Base-by-base conservation (phyloP, 1,140 invertebrate species). In the Maniola jurtina region DNA sequence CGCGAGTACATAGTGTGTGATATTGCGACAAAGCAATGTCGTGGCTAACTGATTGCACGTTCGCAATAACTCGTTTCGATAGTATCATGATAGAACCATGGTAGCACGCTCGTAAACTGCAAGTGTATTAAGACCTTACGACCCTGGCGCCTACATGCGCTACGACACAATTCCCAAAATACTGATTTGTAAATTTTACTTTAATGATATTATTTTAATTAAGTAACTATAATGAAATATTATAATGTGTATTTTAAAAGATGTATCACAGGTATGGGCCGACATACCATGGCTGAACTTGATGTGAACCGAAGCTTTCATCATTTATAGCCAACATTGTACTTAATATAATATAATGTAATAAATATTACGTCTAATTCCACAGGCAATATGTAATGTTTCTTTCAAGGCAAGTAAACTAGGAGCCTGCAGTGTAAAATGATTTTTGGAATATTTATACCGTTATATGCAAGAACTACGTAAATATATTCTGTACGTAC, bases 261-360 rank as follows among this genome's bases (percentile, higher is more conserved):
- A 62, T 68, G 64, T 73, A 73, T 70, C 71, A 73, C 71, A 73
- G 71, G 68, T 73, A 70, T 73, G 71, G 64, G 62, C 68, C 55
- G 65, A 64, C 71, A 73, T 70, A 73, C 71, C 71, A 73, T 69
- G 62, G 57, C 68, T 70, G 68, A 67, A 70, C 71, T 61, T 59
- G 68, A 66, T 55, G 61, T 61, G 45, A 61, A 66, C 45, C 71
- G 56, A 70, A 70, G 68, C 71, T 57, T 67, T 60, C 70, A 52
- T 64, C 67, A 67, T 66, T 61, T 60, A 47, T 64, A 66, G 61
- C 71, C 68, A 61, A 65, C 71, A 66, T 62, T 65, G 67, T 25
- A 62, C 68, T 69, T 70, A 67, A 57, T 52, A 64, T 68, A 61
- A 4, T 52, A 25, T 45, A 45, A 40, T 11, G 38, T 36, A 52